phyloP scores from a whole-genome alignment of 2,113 vertebrate genomes.

The Engraulis encrasicolus region DNA sequence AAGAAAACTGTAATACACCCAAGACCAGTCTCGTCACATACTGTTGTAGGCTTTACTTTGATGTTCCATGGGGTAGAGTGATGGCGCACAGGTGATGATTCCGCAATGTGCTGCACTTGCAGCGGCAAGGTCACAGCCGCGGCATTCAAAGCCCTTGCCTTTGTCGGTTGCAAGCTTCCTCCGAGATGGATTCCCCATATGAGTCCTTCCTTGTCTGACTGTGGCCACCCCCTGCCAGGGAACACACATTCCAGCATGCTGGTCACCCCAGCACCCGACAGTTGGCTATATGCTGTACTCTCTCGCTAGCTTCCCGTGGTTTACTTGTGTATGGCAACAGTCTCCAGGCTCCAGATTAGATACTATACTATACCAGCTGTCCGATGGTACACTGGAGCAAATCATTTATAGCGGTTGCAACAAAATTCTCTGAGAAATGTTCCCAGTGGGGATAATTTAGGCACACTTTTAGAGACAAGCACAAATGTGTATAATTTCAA shows the following conservation, averaged over 20 bases:
- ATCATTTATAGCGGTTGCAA: not conserved
- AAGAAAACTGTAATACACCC: constrained; percentile 2
- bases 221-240: not conserved
- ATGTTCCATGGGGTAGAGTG: not conserved
- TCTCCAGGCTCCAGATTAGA: not conserved
- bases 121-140: not conserved
- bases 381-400: not conserved
- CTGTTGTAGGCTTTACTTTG: not conserved
- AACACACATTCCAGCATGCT: not conserved
- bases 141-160: constrained; percentile 8
- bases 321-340: not conserved
- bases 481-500: not conserved
- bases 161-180: not conserved
- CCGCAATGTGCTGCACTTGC: not conserved
- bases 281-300: not conserved
- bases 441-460: not conserved
- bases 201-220: not conserved
- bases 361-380: not conserved
- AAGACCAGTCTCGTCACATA: not conserved
- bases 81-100: constrained; percentile 8
- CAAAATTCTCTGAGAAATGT: not conserved
- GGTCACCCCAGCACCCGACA: not conserved
- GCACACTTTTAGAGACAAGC: not conserved
- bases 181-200: constrained; percentile 17
- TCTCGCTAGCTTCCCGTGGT: not conserved